Evolutionary conservation across 2,797 vertebrate species (phyloP), one percentile per base, ranked within the genome.

Genomic region (Typhlichthys eigenmanni): DNA sequence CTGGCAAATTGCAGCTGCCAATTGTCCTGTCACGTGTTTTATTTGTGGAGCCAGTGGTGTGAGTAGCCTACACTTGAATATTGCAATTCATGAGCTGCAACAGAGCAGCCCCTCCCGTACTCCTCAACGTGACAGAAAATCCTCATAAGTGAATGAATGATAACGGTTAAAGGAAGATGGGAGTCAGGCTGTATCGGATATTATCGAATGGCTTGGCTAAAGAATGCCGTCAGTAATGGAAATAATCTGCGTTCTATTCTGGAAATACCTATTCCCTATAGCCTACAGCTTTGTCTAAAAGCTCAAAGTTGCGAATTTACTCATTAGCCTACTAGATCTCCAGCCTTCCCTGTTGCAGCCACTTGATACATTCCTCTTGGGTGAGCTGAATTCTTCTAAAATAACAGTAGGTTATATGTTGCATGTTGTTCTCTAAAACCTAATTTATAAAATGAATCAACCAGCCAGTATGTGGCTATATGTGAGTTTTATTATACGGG

Each of bases 341-440:
- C 12, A 14, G 58, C 16, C 58, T 68, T 73, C 60, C n/a, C 64
- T 66, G 60, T 83, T 56, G 54, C 81, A 61, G 49, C 9, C 65
- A 61, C 64, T 1, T 49, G 85, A 57, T 53, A 90, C 68, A 90
- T 91, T 90, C 88, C 87, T 76, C 88, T 75, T 53, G 43, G 63
- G 62, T 68, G 55, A 69, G 84, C 38, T 45, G 66, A 60, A 52
- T 57, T 65, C 48, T 58, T 4, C 55, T 47, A 47, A 34, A 61
- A 51, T 43, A 85, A 84, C 62, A 14, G 12, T 58, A 63, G 55
- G 14, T 60, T 76, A 9, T 8, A 48, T 12, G 47, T 48, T 48
- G 47, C 47, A 14, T 47, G 9, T 14, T 48, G 12, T 13, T 48
- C n/a, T 48, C n/a, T 5, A 48, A 48, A 48, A 14, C 13, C 47